These are phyloP conservation scores for Helleia helle DNA, from an alignment of 2,888 invertebrate species.

Conservation along the genomic window DNA sequence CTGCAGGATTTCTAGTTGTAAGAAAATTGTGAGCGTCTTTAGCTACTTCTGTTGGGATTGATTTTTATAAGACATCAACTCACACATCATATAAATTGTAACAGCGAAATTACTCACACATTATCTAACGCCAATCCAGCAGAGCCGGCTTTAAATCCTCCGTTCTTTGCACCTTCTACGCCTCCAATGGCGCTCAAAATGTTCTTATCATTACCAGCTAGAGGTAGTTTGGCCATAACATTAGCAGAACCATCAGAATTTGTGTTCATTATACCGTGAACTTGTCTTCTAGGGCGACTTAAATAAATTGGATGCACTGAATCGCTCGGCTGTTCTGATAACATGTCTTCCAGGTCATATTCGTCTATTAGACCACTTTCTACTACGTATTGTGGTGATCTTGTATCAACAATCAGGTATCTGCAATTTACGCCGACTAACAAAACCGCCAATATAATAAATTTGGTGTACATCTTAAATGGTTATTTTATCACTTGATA, in stretches of 20 bases:
- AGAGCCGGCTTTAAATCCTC: constrained; percentile 23
- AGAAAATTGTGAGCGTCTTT: no score
- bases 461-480: constrained; percentile 15
- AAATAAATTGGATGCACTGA: constrained; percentile 15
- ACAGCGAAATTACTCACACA: constrained; percentile 25
- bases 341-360: constrained; percentile 16
- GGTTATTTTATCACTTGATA: background rate
- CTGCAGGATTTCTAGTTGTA: no score
- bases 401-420: constrained; percentile 8
- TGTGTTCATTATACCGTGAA: constrained; percentile 20
- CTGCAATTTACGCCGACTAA: constrained; percentile 14
- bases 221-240: constrained; percentile 22
- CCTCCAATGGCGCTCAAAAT: constrained; percentile 23
- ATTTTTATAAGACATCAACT: no score
- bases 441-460: constrained; percentile 8
- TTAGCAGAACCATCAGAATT: constrained; percentile 26
- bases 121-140: constrained; percentile 31
- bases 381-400: constrained; percentile 10
- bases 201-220: constrained; percentile 23
- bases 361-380: constrained; percentile 10
- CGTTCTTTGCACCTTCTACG: constrained; percentile 20
- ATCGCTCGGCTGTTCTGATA: constrained; percentile 18
- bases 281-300: constrained; percentile 18
- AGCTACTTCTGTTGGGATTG: no score
- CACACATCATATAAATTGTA: constrained; percentile 3